Evolutionary conservation across 2,888 invertebrate species (phyloP), one percentile per base, ranked within the genome.

Genomic region (Temnothorax rugatulus): DNA sequence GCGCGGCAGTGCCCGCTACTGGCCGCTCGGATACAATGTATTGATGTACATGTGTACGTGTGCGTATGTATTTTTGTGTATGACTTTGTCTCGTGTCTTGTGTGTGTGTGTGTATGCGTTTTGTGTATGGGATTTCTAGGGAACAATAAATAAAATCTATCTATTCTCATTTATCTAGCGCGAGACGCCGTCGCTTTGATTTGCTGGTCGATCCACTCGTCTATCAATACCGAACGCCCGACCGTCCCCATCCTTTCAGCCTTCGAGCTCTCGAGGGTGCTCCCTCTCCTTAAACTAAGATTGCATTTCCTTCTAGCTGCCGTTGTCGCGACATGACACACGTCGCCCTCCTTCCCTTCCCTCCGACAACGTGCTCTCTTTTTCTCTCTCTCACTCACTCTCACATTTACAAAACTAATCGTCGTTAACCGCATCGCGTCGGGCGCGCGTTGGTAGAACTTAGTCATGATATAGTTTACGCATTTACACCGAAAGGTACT

Each of bases 81-180:
- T 75, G 88, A 34, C 29, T 34, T 34, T 34, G 34, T 34, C 7
- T 5, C 89, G 90, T 90, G 86, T 87, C 86, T 84, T 38, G 13
- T 9, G 50, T 50, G 38, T 47, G 18, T 15, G 18, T 9, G n/a
- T 44, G 50, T 9, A 2, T 34, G 18, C 18, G 15, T 29, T 85
- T 59, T 11, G 68, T 84, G 84, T 89, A 82, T 77, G 88, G 85
- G 89, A 91, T 92, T 90, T 87, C 91, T 93, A 92, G 89, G 92
- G 93, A 94, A 94, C 93, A 94, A 94, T 94, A 94, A 94, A 94
- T 94, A 94, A 94, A 94, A 93, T 94, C 93, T 93, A 94, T 93
- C 94, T 94, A 94, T 92, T 91, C 91, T 93, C 91, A 90, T 92
- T 91, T 88, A 91, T 88, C 89, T 91, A 92, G 87, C 88, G 91